These are phyloP conservation scores for Melikaiella ostensackeni DNA, from an alignment of 2,888 invertebrate genomes.

Conservation along the genomic window DNA sequence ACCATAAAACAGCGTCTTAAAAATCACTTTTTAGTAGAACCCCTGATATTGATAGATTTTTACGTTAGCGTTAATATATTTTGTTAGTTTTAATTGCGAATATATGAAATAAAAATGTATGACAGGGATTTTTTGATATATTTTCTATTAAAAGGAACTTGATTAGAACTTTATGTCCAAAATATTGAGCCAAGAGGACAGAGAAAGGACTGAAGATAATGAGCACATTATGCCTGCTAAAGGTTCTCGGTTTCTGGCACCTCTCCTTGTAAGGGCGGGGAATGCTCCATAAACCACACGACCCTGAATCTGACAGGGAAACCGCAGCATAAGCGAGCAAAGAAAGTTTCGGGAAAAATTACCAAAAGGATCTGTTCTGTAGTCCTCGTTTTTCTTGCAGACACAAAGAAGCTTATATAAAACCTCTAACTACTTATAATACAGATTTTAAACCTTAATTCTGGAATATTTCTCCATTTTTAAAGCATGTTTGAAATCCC, in stretches of 20 bases:
- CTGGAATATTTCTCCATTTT: no score
- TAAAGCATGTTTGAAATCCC: no score
- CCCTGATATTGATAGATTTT: slow-evolving; percentile 53
- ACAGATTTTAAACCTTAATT: no score
- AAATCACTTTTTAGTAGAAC: slow-evolving; percentile 64
- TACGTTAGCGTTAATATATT: neutral
- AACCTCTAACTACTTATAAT: neutral
- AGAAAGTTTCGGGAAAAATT: slow-evolving; percentile 59
- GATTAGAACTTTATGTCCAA: neutral
- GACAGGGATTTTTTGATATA: neutral
- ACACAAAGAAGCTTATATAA: neutral
- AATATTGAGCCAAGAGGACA: slow-evolving; percentile 29
- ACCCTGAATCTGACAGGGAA: slow-evolving; percentile 67
- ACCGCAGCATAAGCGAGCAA: slow-evolving; percentile 34
- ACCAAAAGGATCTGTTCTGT: slow-evolving; percentile 30
- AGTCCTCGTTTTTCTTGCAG: neutral
- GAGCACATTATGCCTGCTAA: slow-evolving; percentile 66
- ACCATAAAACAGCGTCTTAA: slow-evolving; percentile 57
- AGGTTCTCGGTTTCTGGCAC: slow-evolving; percentile 50
- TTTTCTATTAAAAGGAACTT: neutral
- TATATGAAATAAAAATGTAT: no score
- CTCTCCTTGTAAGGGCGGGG: slow-evolving; percentile 57
- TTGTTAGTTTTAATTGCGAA: no score
- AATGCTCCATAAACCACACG: slow-evolving; percentile 67
- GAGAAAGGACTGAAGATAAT: slow-evolving; percentile 68